phyloP scores from a whole-genome alignment of 1,140 invertebrate genomes.

The Drosophila parvula region DNA sequence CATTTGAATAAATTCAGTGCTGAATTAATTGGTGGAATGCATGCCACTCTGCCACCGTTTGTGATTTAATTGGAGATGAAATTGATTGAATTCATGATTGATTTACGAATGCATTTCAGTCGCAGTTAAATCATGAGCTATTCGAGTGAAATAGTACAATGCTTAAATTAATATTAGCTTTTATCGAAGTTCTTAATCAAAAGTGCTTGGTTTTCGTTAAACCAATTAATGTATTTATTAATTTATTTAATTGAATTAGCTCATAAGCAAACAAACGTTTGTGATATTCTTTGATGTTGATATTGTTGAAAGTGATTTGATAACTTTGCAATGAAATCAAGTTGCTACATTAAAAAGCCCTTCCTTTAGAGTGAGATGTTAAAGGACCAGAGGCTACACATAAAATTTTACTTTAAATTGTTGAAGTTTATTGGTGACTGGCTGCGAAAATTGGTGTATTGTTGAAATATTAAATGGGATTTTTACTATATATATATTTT shows the following conservation, averaged over 20 bases:
- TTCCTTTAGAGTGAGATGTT: too few relatives aligned
- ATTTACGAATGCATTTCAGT: conserved; percentile 19
- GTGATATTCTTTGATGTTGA: neutral
- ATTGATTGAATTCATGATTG: conserved; percentile 27
- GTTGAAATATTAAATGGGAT: too few relatives aligned
- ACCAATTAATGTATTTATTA: neutral
- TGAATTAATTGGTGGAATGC: conserved; percentile 38
- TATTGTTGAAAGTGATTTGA: neutral
- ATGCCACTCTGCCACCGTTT: conserved; percentile 3
- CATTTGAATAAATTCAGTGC: conserved; percentile 21
- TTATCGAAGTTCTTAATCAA: neutral
- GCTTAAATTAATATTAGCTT: conserved; percentile 27
- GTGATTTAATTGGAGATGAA: conserved; percentile 17
- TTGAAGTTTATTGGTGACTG: neutral
- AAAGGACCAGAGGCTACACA: neutral
- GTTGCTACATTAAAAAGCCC: too few relatives aligned
- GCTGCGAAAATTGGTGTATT: too few relatives aligned
- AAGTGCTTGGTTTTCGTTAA: neutral
- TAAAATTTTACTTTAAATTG: neutral
- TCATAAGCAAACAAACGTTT: neutral
- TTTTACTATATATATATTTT: too few relatives aligned
- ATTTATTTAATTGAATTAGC: too few relatives aligned
- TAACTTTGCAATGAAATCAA: too few relatives aligned
- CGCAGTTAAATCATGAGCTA: neutral
- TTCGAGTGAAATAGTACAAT: conserved; percentile 28